Conservation (phyloP, 2,113 vertebrate species). For the Protobothrops mucrosquamatus region DNA sequence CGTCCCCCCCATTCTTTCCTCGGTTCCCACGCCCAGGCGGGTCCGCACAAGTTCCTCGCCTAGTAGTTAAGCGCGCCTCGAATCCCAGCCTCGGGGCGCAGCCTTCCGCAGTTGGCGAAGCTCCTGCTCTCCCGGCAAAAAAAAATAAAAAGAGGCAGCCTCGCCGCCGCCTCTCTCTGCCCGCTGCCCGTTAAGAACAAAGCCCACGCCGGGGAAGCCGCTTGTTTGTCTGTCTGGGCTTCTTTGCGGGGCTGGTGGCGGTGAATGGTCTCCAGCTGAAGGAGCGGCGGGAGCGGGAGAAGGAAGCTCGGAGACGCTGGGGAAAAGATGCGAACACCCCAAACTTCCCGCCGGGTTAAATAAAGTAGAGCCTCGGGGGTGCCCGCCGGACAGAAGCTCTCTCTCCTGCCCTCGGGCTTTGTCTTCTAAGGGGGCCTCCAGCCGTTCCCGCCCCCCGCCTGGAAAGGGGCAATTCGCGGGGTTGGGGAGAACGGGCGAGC, state of each 20-base stretch:
- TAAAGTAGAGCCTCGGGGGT: background rate
- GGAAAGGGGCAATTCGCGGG: background rate
- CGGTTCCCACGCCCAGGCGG: background rate
- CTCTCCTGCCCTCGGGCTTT: background rate
- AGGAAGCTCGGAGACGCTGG: background rate
- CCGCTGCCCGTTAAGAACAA: background rate
- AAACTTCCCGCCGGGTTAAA: background rate
- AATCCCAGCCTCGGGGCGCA: too few species aligned
- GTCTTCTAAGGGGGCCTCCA: background rate
- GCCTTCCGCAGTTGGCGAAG: background rate
- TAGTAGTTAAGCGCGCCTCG: background rate
- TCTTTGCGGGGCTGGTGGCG: background rate
- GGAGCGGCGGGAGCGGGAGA: background rate
- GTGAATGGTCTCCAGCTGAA: background rate
- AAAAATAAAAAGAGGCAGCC: background rate
- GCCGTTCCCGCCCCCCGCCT: background rate
- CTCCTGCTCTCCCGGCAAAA: background rate
- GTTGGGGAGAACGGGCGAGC: background rate
- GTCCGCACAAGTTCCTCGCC: background rate
- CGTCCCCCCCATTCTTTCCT: background rate
- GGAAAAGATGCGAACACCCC: background rate
- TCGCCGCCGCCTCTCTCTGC: background rate
- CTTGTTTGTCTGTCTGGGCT: background rate
- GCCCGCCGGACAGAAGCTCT: background rate
- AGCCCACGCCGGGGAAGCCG: background rate